These are phyloP conservation scores for Phocoena sinus DNA, from an alignment of 2,113 vertebrate species.

Conservation along the genomic window DNA sequence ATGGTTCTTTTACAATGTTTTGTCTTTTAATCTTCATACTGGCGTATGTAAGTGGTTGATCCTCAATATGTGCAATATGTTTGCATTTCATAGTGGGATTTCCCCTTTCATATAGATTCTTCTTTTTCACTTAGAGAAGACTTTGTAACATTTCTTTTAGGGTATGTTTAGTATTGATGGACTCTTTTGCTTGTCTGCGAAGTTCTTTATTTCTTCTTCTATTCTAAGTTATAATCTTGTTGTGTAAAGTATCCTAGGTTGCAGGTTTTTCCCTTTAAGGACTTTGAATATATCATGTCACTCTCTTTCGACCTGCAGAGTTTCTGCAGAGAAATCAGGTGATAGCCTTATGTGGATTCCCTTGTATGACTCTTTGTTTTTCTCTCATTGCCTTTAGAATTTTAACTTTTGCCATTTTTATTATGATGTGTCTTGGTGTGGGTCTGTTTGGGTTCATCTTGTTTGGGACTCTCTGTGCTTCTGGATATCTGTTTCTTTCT, in stretches of 20 bases:
- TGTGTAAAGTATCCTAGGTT: not conserved
- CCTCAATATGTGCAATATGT: not conserved
- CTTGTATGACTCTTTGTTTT: not conserved
- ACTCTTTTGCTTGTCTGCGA: not conserved
- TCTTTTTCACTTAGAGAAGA: not conserved
- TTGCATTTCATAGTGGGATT: not conserved
- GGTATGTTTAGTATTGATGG: not conserved
- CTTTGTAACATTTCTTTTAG: not conserved
- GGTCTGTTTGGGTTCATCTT: not conserved
- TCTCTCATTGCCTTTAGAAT: not conserved
- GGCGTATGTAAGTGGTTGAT: not conserved
- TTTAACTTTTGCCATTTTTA: not conserved
- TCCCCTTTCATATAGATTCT: not conserved
- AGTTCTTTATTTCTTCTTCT: not conserved
- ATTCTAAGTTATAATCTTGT: not conserved
- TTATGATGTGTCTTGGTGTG: not conserved
- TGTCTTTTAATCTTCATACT: not conserved
- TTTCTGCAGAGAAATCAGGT: not conserved
- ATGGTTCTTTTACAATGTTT: not conserved
- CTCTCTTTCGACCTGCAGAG: not conserved
- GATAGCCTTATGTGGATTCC: not conserved
- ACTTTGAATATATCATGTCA: not conserved
- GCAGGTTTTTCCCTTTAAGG: not conserved
- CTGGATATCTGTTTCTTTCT: not conserved
- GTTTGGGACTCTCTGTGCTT: not conserved